These are phyloP conservation scores for Osmerus mordax DNA, from an alignment of 2,113 vertebrate species.

Conservation along the genomic window DNA sequence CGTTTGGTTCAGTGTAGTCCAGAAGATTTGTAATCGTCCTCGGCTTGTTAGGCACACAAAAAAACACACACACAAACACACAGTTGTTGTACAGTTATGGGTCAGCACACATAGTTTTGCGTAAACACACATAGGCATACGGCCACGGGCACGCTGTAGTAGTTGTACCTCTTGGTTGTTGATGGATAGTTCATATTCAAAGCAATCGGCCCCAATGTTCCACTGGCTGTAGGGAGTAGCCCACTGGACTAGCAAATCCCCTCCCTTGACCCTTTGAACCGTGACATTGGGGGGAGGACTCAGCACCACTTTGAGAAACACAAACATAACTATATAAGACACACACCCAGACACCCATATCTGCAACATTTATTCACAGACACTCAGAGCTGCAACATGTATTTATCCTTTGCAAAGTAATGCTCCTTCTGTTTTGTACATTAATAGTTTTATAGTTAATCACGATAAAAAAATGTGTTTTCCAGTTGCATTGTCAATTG, in stretches of 20 bases:
- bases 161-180: slow-evolving; percentile 34
- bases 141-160: neutral
- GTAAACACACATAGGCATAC: neutral
- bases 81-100: neutral
- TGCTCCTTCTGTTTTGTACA: too few relatives aligned
- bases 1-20: slow-evolving; percentile 1
- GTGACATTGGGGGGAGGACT: slow-evolving; percentile 38
- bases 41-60: neutral
- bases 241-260: slow-evolving; percentile 46
- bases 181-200: slow-evolving; percentile 47
- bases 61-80: neutral
- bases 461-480: too few relatives aligned
- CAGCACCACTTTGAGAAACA: slow-evolving; percentile 41
- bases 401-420: too few relatives aligned
- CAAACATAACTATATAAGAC: slow-evolving; percentile 10
- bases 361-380: neutral
- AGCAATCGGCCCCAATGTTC: fast-evolving
- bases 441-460: too few relatives aligned
- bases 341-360: neutral
- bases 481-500: too few relatives aligned
- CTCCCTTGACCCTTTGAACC: slow-evolving; percentile 24
- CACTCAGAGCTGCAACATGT: neutral
- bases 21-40: fast-evolving
- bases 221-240: neutral
- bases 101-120: too few relatives aligned